A percentile compares a stretch with the other conserved stretches of the same genome.
Evolutionary conservation across 2,888 invertebrate species (phyloP).

Genomic region (Cheilosia grossa): DNA sequence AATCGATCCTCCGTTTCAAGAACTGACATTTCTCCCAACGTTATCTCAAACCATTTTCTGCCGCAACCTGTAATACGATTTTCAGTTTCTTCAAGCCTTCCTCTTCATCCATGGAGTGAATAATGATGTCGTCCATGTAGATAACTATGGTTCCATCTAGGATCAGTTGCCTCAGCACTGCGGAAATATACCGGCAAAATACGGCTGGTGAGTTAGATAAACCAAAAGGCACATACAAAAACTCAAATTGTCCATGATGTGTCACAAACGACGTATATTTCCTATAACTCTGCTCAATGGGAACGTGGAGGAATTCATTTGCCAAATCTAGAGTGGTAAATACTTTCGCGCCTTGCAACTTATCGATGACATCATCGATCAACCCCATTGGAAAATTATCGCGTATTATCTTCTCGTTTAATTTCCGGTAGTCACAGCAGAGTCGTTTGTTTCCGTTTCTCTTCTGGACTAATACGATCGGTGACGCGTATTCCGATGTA

Average conservation of each 20-base stretch:
- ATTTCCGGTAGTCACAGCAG: constrained; percentile 72
- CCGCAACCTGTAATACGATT: too few relatives aligned
- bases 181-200: constrained; percentile 21
- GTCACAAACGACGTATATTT: constrained; percentile 77
- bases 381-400: constrained; percentile 73
- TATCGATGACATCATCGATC: constrained; percentile 58
- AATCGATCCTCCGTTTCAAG: too few relatives aligned
- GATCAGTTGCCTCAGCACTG: too few relatives aligned
- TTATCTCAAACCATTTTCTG: too few relatives aligned
- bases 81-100: too few relatives aligned
- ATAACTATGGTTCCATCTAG: too few relatives aligned
- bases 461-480: constrained; percentile 63
- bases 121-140: too few relatives aligned
- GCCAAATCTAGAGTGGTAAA: constrained; percentile 75
- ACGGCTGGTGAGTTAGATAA: constrained; percentile 72
- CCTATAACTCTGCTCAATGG: constrained; percentile 67
- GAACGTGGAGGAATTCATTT: constrained; percentile 76
- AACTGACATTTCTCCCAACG: too few relatives aligned
- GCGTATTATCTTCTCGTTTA: constrained; percentile 71
- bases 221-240: constrained; percentile 73
- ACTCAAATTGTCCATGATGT: constrained; percentile 75
- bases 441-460: constrained; percentile 64
- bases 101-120: too few relatives aligned
- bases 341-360: constrained; percentile 65
- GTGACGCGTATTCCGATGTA: too few relatives aligned